Conservation (phyloP, 2,888 invertebrate genomes). For the Coleophora deauratella region DNA sequence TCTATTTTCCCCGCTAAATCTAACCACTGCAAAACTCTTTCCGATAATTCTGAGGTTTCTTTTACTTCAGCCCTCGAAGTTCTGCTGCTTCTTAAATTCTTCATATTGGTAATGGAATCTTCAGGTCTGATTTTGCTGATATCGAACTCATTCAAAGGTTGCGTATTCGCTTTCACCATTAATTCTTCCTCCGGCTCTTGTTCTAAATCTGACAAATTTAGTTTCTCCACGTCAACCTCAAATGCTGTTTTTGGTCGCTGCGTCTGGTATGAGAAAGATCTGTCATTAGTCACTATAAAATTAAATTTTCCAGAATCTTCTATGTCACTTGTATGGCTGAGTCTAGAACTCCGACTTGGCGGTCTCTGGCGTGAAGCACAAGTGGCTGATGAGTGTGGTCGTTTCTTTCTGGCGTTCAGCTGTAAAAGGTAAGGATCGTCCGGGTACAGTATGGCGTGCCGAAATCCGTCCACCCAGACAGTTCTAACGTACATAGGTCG, state of each 20-base stretch:
- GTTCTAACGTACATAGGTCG: slow-evolving; percentile 76
- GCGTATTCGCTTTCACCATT: slow-evolving; percentile 37
- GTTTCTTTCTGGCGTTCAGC: slow-evolving; percentile 31
- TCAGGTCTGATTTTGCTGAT: slow-evolving; percentile 27
- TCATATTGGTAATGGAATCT: slow-evolving; percentile 40
- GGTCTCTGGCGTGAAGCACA: slow-evolving; percentile 20
- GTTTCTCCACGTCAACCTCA: slow-evolving; percentile 36
- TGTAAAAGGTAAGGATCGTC: slow-evolving; percentile 72
- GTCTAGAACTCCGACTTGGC: slow-evolving; percentile 28
- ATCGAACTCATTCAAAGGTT: slow-evolving; percentile 37
- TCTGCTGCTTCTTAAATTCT: slow-evolving; percentile 45
- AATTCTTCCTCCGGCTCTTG: slow-evolving; percentile 44
- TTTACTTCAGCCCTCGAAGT: slow-evolving; percentile 45
- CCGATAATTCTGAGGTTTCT: slow-evolving; percentile 69
- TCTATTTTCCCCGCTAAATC: slow-evolving; percentile 80
- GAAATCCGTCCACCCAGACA: slow-evolving; percentile 82
- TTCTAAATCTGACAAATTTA: slow-evolving; percentile 47
- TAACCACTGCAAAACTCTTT: slow-evolving; percentile 85
- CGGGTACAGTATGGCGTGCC: slow-evolving; percentile 79
- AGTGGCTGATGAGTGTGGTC: slow-evolving; percentile 53
- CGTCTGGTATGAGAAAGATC: slow-evolving; percentile 24
- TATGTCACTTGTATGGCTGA: slow-evolving; percentile 38
- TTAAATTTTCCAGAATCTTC: slow-evolving; percentile 43
- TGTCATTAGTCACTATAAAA: slow-evolving; percentile 42
- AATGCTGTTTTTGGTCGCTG: slow-evolving; percentile 27